Conservation (phyloP, 2,797 vertebrate genomes). For the Acanthurus tractus region DNA sequence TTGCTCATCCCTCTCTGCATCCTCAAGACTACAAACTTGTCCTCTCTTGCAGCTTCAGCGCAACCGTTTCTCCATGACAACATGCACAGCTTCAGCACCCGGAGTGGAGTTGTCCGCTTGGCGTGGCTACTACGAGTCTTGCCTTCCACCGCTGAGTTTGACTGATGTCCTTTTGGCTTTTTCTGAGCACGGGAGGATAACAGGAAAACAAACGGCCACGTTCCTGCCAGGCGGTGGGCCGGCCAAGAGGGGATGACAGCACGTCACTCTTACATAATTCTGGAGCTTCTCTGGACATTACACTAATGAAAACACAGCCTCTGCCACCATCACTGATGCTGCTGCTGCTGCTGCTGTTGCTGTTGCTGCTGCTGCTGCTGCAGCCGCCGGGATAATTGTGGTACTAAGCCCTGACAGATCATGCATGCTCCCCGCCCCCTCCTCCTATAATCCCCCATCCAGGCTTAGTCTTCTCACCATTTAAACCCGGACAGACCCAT, state of each 20-base stretch:
- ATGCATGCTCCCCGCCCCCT: conserved; percentile 85
- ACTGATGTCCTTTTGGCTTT: conserved; percentile 82
- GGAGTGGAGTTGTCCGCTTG: not conserved
- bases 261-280: conserved; percentile 90
- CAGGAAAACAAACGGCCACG: conserved; percentile 73
- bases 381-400: conserved; percentile 85
- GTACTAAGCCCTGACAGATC: conserved; percentile 89
- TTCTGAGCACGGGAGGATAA: conserved; percentile 51
- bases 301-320: conserved; percentile 89
- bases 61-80: conserved; percentile 43
- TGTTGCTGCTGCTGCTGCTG: conserved; percentile 38
- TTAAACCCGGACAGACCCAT: conserved; percentile 61
- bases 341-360: not conserved
- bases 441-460: conserved; percentile 86
- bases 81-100: conserved; percentile 16
- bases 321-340: conserved; percentile 38
- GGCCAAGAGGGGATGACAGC: conserved; percentile 69
- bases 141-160: conserved; percentile 31
- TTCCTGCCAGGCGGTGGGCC: conserved; percentile 67
- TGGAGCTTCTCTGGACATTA: conserved; percentile 88
- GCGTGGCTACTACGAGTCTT: conserved; percentile 41
- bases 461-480: conserved; percentile 74
- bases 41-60: conserved; percentile 23
- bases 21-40: conserved; percentile 19
- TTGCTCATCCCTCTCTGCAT: conserved; percentile 26